Evolutionary conservation across 1,140 invertebrate species (phyloP).

Genomic region (Drosophila murphyi): DNA sequence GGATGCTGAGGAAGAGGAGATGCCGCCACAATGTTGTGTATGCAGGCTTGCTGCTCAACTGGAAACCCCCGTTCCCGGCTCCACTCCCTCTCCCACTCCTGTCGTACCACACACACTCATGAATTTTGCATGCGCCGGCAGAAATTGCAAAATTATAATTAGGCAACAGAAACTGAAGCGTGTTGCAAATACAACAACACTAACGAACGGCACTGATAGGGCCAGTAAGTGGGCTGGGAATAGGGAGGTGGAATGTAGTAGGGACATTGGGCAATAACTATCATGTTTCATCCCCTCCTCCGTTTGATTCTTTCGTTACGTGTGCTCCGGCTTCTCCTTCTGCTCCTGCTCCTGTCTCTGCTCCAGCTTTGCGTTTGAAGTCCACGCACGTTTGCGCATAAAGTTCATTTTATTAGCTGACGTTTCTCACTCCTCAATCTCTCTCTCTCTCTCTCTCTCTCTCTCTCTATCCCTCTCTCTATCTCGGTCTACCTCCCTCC

Average conservation of each 20-base stretch:
- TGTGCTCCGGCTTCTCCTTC: neutral
- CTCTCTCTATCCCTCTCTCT: neutral
- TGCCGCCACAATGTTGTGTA: slow-evolving; percentile 19
- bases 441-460: neutral
- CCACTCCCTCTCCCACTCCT: neutral
- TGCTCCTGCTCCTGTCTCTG: slow-evolving; percentile 1
- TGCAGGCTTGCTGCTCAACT: neutral
- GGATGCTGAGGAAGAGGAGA: neutral
- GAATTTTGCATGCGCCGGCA: slow-evolving; percentile 79
- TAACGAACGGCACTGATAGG: neutral
- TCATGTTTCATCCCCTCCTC: neutral
- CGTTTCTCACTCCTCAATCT: slow-evolving; percentile 45
- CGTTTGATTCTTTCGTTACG: no score
- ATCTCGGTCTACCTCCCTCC: neutral
- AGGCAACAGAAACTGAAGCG: slow-evolving; percentile 54
- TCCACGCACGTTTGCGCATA: slow-evolving; percentile 76
- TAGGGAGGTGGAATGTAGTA: neutral
- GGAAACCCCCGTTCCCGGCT: no score
- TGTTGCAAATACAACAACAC: slow-evolving; percentile 27
- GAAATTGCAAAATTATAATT: slow-evolving; percentile 83
- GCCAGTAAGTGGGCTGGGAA: neutral
- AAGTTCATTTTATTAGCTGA: slow-evolving; percentile 81
- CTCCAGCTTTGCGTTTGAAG: slow-evolving; percentile 32
- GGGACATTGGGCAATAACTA: slow-evolving; percentile 35
- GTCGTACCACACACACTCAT: slow-evolving; percentile 31